phyloP scores from a whole-genome alignment of 92 coral and sea anemone genomes.

The Micromussa lordhowensis region DNA sequence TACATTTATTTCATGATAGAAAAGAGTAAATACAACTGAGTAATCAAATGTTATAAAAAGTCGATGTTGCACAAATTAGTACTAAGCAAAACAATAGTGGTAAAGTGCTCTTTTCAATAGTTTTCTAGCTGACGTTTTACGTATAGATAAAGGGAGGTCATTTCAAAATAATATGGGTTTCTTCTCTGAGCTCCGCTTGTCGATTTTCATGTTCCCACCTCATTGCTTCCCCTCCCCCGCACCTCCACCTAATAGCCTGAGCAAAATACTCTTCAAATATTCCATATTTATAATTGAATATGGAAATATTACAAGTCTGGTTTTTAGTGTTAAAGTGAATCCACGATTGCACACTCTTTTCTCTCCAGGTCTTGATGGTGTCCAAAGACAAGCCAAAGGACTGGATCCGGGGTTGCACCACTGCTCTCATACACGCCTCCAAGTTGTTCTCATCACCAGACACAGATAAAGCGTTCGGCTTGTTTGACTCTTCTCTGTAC shows the following conservation, averaged over 20 bases:
- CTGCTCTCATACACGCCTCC: constrained; percentile 30
- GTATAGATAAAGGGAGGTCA: too few relatives aligned
- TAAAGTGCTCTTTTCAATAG: too few relatives aligned
- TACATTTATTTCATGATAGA: too few relatives aligned
- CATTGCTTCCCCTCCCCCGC: too few relatives aligned
- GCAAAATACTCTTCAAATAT: not conserved
- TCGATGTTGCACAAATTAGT: too few relatives aligned
- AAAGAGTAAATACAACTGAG: too few relatives aligned
- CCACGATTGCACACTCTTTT: not conserved
- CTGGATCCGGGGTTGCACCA: not conserved
- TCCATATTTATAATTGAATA: not conserved
- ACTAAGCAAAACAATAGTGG: too few relatives aligned
- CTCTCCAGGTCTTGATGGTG: constrained; percentile 48
- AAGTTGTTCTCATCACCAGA: not conserved
- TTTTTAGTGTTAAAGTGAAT: not conserved
- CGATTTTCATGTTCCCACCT: not conserved
- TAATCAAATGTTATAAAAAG: too few relatives aligned
- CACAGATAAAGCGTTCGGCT: constrained; percentile 23
- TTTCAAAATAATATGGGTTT: too few relatives aligned
- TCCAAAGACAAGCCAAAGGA: not conserved
- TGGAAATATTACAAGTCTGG: too few relatives aligned
- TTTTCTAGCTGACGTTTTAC: too few relatives aligned
- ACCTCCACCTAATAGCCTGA: not conserved
- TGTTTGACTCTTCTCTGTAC: constrained; percentile 63
- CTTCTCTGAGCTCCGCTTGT: not conserved